These are phyloP conservation scores for Sphaeramia orbicularis DNA, from an alignment of 2,797 vertebrate species.

Conservation along the genomic window DNA sequence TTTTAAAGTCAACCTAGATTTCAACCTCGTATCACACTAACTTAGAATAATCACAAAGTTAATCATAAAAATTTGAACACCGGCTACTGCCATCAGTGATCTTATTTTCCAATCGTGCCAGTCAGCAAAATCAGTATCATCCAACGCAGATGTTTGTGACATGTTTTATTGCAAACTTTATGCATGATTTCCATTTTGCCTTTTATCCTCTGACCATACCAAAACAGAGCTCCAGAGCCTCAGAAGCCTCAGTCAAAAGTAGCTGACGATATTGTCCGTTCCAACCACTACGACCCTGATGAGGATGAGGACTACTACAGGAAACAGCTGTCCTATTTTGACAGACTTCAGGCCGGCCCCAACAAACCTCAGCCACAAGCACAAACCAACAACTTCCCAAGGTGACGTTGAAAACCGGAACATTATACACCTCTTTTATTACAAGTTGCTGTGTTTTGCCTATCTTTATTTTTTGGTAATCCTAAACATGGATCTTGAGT, in stretches of 20 bases:
- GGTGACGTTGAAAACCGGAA: constrained; percentile 81
- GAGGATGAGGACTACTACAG: constrained; percentile 98
- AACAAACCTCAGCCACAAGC: constrained; percentile 86
- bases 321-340: constrained; percentile 97
- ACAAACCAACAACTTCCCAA: constrained; percentile 89
- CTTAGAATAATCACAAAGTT: too few relatives aligned
- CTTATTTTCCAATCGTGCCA: too few relatives aligned
- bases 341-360: constrained; percentile 83
- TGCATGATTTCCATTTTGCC: not conserved
- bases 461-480: not conserved
- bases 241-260: constrained; percentile 91
- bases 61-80: too few relatives aligned
- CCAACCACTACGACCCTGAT: constrained; percentile 95
- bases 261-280: constrained; percentile 92
- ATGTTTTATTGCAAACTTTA: not conserved
- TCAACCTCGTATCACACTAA: too few relatives aligned
- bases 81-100: too few relatives aligned
- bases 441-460: not conserved
- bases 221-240: constrained; percentile 90
- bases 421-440: not conserved
- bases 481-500: not conserved
- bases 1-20: too few relatives aligned
- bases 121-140: too few relatives aligned
- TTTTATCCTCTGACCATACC: constrained; percentile 1
- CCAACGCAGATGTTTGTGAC: too few relatives aligned